A percentile compares a stretch with the other conserved stretches of the same genome.
Conservation (phyloP, 2,113 vertebrate species). For the Calcarius ornatus region DNA sequence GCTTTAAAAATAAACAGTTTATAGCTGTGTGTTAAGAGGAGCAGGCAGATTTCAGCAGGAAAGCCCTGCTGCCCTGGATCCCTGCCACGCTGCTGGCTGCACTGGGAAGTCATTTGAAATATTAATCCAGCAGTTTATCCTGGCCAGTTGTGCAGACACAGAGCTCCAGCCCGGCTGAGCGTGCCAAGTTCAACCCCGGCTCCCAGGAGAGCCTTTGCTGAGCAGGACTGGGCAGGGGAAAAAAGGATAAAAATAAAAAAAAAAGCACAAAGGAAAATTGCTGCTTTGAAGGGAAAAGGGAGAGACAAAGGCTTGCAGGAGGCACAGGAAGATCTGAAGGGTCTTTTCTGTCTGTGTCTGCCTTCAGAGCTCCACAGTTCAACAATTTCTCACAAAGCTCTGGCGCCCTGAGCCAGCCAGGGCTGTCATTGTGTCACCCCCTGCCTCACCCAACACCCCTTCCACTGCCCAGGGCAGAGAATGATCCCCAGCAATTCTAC, state of each 20-base stretch:
- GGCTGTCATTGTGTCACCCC: not conserved
- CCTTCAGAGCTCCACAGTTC: not conserved
- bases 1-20: not conserved
- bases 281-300: not conserved
- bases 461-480: not conserved
- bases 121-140: constrained; percentile 23
- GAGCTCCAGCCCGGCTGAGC: not conserved
- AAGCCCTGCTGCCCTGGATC: not conserved
- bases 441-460: not conserved
- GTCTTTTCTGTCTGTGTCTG: not conserved
- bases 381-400: not conserved
- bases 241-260: not conserved
- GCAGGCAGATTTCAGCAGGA: not conserved
- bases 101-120: not conserved
- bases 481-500: not conserved
- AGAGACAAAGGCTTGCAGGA: not conserved
- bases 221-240: not conserved
- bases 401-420: not conserved
- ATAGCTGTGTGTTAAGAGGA: not conserved
- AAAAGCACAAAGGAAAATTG: not conserved
- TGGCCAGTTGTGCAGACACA: not conserved
- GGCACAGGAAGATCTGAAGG: not conserved
- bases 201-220: not conserved
- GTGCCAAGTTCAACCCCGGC: not conserved
- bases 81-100: not conserved